Conservation (phyloP, 2,113 vertebrate species). For the Clinocottus analis region DNA sequence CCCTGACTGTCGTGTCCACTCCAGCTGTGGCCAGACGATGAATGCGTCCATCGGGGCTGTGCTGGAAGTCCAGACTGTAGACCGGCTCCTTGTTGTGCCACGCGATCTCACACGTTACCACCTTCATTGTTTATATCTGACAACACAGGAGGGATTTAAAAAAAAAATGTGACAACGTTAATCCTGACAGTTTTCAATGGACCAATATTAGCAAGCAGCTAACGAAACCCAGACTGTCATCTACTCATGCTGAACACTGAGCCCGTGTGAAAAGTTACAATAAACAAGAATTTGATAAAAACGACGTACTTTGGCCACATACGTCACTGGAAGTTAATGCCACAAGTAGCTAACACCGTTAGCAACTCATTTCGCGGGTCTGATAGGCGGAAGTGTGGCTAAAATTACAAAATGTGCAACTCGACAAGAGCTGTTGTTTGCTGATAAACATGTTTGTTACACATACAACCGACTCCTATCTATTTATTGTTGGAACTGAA, state of each 20-base stretch:
- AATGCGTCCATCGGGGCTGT: conserved; percentile 82
- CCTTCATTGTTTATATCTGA: conserved; percentile 87
- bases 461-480: fast-evolving
- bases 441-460: neutral
- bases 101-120: conserved; percentile 96
- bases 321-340: neutral
- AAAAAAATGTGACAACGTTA: neutral
- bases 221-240: neutral
- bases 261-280: neutral
- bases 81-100: conserved; percentile 99
- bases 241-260: neutral
- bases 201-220: neutral
- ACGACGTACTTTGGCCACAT: neutral
- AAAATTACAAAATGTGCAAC: neutral
- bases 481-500: fast-evolving
- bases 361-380: conserved; percentile 30
- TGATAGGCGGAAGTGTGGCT: neutral
- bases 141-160: neutral
- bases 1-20: conserved; percentile 93
- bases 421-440: too few species aligned
- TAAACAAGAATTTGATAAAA: neutral
- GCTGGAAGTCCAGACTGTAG: conserved; percentile 97
- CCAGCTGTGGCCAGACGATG: conserved; percentile 93
- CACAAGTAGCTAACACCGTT: conserved; percentile 33
- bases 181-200: neutral